A percentile compares a stretch with the other conserved stretches of the same genome.
Conservation (phyloP, 2,113 vertebrate genomes). For the Cacatua alba region DNA sequence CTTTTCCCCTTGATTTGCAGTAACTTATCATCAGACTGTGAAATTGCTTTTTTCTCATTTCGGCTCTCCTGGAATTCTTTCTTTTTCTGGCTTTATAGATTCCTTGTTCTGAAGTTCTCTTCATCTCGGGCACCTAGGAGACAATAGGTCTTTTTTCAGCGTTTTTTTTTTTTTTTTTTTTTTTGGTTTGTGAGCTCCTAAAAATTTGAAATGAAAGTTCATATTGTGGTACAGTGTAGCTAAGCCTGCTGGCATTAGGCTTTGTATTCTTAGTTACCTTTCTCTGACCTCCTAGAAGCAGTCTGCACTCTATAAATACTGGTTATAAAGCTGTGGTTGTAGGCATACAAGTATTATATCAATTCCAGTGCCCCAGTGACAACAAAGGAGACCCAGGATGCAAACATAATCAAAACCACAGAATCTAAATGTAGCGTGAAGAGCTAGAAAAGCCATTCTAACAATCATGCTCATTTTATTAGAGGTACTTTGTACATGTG, state of each 20-base stretch:
- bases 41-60: not conserved
- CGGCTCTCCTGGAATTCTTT: not conserved
- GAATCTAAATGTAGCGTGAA: not conserved
- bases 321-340: slow-evolving; percentile 4
- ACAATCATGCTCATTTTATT: not conserved
- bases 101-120: not conserved
- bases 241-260: not conserved
- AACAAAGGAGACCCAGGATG: slow-evolving; percentile 20
- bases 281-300: slow-evolving; percentile 34
- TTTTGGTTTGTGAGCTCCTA: too few relatives aligned
- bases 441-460: not conserved
- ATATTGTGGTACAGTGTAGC: not conserved
- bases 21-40: not conserved
- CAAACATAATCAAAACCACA: not conserved
- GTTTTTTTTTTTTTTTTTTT: too few relatives aligned
- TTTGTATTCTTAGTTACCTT: slow-evolving; percentile 20
- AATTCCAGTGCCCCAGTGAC: not conserved
- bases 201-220: too few relatives aligned
- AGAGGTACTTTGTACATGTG: not conserved
- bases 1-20: not conserved
- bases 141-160: not conserved
- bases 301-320: not conserved
- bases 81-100: not conserved
- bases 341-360: not conserved
- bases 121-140: not conserved